Base-by-base conservation (phyloP, 2,797 vertebrate genomes). In the Sebastes flavidus region DNA sequence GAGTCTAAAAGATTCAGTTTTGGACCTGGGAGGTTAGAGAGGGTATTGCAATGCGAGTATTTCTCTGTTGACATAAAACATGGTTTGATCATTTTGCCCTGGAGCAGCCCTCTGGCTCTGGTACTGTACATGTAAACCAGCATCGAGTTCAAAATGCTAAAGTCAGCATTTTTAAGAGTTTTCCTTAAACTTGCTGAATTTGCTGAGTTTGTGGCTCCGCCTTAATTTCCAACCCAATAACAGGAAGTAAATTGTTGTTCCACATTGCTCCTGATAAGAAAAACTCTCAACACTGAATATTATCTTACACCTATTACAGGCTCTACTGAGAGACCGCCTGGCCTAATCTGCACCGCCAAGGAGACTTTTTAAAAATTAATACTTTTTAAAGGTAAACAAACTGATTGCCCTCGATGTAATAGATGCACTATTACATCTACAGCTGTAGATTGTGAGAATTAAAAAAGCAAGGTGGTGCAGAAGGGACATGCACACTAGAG, bases 121-220 rank as follows among this genome's bases (percentile, higher is more conserved):
- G 52, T 68, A 54, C 72, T 27, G 56, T 71, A 88, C 83, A 90
- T 82, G 80, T 84, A 87, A 88, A 91, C 88, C 76, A 75, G 83
- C 80, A 68, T 75, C 62, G 12, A 78, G 65, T 76, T 86, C 10
- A 77, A 87, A 92, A 82, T 62, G 86, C 76, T 87, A 14, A 74
- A 86, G 84, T 92, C 89, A 92, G 90, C 93, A 91, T 83, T 52
- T 92, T 88, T 18, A 56, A 49, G 75, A 90, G 78, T 90, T 93
- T 90, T 71, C 74, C 72, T 84, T 58, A 84, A 89, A 91, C 83
- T 76, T 87, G 70, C 85, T 72, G 65, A 88, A 84, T 87, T 85
- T 88, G 93, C 94, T 88, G 91, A 85, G 71, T 72, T 68, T 24
- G 84, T 83, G 72, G 70, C 77, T 88, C 71, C 27, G 46, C 78